Evolutionary conservation across 2,888 invertebrate species (phyloP), one percentile per base, ranked within the genome.

Genomic region (Coenonympha glycerion): DNA sequence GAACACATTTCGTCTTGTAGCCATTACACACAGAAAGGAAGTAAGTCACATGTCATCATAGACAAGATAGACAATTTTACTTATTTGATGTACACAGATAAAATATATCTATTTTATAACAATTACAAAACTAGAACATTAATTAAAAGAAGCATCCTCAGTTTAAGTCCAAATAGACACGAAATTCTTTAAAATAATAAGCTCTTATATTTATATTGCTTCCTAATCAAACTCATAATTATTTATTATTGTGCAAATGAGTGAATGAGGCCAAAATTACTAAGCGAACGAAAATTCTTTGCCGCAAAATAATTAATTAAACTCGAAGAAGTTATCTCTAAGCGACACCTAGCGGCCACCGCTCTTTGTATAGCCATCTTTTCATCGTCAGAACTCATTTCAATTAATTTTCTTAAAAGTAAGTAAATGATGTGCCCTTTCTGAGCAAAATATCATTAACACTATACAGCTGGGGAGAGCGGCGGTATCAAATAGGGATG

Each of bases 371-470:
- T 68, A 64, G 70, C 71, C 79, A 79, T 76, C 86, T 87, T 86
- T 87, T 86, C 87, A 86, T 80, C 86, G 79, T 76, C 79, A 79
- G 77, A 86, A 84, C 86, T 87, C 87, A 87, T 87, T 87, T 87
- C 83, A 86, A 87, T 87, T 87, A 86, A 86, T 86, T 86, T 87
- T 75, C 76, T 70, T 75, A 77, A 83, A 81, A 86, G 82, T 84
- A 85, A 86, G 82, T 86, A 85, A 87, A 84, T 84, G 81, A 76
- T 85, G 85, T 82, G 82, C 79, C 83, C 81, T 82, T 78, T 84
- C 79, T 76, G 75, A 82, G 79, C 77, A 73, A 84, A 83, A 85
- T 87, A 87, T 86, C 85, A 87, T 88, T 87, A 87, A 84, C 82
- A 82, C 78, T 67, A n/a, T n/a, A 69, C 61, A 68, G 62, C 60